These are phyloP conservation scores for Zosterops japonicus DNA, from an alignment of 2,113 vertebrate species.

Conservation along the genomic window DNA sequence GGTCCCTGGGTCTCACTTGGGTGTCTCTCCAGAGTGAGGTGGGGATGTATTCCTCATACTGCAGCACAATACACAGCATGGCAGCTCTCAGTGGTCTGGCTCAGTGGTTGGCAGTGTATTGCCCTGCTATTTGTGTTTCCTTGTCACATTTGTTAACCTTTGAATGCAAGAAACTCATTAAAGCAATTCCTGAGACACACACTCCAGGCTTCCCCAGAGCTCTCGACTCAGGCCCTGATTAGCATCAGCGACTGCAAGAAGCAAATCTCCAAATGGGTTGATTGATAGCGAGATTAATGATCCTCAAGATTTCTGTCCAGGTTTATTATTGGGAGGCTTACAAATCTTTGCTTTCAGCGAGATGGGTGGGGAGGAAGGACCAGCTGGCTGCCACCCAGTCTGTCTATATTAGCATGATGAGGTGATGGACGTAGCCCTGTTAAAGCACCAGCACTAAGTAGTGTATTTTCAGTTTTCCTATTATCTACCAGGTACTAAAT, in stretches of 20 bases:
- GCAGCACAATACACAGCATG: background rate
- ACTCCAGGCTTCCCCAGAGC: slow-evolving; percentile 45
- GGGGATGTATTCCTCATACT: background rate
- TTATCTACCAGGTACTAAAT: slow-evolving; percentile 58
- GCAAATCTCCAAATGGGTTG: slow-evolving; percentile 32
- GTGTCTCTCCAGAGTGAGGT: background rate
- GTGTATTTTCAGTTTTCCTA: slow-evolving; percentile 31
- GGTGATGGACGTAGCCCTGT: background rate
- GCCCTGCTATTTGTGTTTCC: slow-evolving; percentile 37
- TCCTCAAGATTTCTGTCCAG: slow-evolving; percentile 57
- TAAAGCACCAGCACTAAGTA: background rate
- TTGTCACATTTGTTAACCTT: slow-evolving; percentile 58
- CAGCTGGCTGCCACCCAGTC: slow-evolving; percentile 56
- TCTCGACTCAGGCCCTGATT: background rate
- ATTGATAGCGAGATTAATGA: slow-evolving; percentile 64
- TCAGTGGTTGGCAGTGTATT: background rate
- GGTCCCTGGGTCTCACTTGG: background rate
- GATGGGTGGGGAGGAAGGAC: slow-evolving; percentile 31
- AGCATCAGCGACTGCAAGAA: slow-evolving; percentile 23
- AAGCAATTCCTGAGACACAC: slow-evolving; percentile 19
- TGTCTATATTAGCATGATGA: slow-evolving; percentile 28
- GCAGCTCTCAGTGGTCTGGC: background rate
- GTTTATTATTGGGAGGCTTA: slow-evolving; percentile 50
- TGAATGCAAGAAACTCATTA: slow-evolving; percentile 55
- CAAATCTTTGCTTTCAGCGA: slow-evolving; percentile 45